Conservation (phyloP, 2,113 vertebrate genomes). For the Rhineura floridana region DNA sequence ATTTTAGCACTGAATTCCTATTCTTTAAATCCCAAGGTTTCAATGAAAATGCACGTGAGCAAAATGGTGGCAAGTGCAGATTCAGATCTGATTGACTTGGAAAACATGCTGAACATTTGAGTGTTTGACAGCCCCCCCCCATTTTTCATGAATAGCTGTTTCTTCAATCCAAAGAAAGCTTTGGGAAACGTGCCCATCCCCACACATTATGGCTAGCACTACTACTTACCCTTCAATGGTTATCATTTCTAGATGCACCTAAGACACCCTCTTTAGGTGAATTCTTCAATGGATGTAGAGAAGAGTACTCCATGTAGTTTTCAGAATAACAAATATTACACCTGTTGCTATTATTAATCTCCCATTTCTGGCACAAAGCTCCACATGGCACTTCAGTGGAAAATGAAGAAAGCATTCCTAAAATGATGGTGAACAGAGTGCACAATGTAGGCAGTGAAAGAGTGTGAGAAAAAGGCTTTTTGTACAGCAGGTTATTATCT, state of each 20-base stretch:
- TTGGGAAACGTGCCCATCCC: background rate
- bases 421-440: background rate
- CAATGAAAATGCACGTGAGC: background rate
- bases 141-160: background rate
- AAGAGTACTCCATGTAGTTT: too few relatives aligned
- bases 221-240: background rate
- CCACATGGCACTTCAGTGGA: background rate
- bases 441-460: too few relatives aligned
- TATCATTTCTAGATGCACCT: background rate
- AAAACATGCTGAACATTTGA: background rate
- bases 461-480: too few relatives aligned
- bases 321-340: too few relatives aligned
- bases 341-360: too few relatives aligned
- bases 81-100: background rate
- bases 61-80: background rate
- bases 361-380: too few relatives aligned
- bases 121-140: too few relatives aligned
- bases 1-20: background rate
- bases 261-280: background rate
- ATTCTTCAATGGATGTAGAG: too few relatives aligned
- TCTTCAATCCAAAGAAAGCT: background rate
- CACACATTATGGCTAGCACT: background rate
- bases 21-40: background rate
- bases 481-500: background rate
- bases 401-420: background rate